Evolutionary conservation across 1,140 invertebrate genomes (phyloP), one percentile per base, ranked within the genome.

Genomic region (Stratiolaelaps scimitus): DNA sequence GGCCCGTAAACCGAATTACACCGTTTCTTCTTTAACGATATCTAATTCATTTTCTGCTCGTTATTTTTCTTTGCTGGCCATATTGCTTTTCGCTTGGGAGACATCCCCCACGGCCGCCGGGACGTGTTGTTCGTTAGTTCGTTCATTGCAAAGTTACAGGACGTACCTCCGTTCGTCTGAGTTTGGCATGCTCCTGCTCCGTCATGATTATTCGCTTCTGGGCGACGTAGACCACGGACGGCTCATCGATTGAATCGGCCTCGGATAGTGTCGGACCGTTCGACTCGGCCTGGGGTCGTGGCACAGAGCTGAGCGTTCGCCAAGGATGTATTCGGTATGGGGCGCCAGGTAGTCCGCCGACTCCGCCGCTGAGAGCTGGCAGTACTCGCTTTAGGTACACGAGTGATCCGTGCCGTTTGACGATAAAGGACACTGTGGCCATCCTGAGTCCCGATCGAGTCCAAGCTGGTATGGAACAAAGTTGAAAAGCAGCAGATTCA

Each of bases 371-470:
- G 34, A 40, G 10, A 6, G 34, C 34, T 23, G 53, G 53, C 15
- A 60, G 23, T 2, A 60, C 53, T 23, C 53, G 53, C 23, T 60
- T 60, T 34, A 60, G 34, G 10, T 60, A 60, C n/a, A 17, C 15
- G 26, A 60, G 26, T 4, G 53, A 60, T 34, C 53, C 53, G 34
- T 60, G 53, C 53, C 53, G 53, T 34, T 60, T 60, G 15, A 60
- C 17, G 23, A 60, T 60, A 34, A 29, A 60, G 1, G 53, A 60
- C 26, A 60, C 23, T 1, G 53, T 26, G 15, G 53, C 34, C 53
- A 60, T 40, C 5, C 34, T 40, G 34, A 10, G 34, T 10, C 10
- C 10, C 10, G 34, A 40, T 40, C 10, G 10, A 40, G n/a, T n/a
- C n/a, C n/a, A n/a, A n/a, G n/a, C n/a, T n/a, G n/a, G n/a, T n/a